Base-by-base conservation (phyloP, 2,888 invertebrate genomes). In the Subacronicta megacephala region DNA sequence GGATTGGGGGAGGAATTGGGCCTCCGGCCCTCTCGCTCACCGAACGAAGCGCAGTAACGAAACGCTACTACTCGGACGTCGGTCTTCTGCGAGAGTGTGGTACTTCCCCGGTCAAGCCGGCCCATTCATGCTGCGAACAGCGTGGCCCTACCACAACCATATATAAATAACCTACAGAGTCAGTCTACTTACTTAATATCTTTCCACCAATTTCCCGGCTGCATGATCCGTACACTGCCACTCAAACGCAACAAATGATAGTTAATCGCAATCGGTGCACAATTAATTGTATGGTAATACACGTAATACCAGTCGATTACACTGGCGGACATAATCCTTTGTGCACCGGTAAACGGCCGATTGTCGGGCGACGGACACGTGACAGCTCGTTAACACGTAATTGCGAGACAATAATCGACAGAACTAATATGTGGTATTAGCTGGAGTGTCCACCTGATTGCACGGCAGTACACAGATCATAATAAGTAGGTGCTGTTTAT, bases 381-480 rank as follows among this genome's bases (percentile, higher is more conserved):
- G 62, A 74, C 71, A 72, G 69, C 72, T 75, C 69, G 66, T 77
- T 75, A 75, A 51, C 76, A 67, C 59, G 59, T 72, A 70, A 77
- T 75, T 72, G 64, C 45, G 52, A 66, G 52, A 59, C 68, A 75
- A 72, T 74, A 68, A 74, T 77, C 60, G 72, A 71, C 77, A 59
- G 58, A 56, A 56, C 63, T 75, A 74, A 76, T 74, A 62, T 61
- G 41, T 52, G 44, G 67, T 57, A 77, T 71, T 74, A 71, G 67
- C 52, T 60, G 20, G 12, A 58, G 40, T 61, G 36, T 53, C 37
- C 37, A 56, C 54, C 58, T 75, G 67, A 71, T 71, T 63, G 57
- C 51, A 59, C 40, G 50, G 20, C 38, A 43, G 9, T 72, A 31
- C 33, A 42, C 36, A 42, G 45, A 64, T 59, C 51, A 41, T 38